phyloP scores from a whole-genome alignment of 2,888 invertebrate species.

The Euclidia mi region DNA sequence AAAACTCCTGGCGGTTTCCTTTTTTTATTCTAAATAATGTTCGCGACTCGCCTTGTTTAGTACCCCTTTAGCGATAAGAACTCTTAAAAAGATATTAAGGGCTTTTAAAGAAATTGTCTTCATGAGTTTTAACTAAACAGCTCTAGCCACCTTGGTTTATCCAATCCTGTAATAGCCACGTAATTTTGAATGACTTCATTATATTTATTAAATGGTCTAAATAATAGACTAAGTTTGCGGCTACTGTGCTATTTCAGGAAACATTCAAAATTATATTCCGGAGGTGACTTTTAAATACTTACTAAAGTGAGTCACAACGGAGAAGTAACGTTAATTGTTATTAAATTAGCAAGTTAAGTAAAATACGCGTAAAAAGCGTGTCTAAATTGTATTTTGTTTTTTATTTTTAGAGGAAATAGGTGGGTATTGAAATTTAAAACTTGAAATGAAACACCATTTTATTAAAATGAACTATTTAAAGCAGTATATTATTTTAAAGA shows the following conservation, averaged over 20 bases:
- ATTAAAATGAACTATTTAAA: too few species aligned
- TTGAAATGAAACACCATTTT: too few species aligned
- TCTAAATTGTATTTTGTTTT: too few species aligned
- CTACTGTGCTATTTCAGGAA: slow-evolving; percentile 15
- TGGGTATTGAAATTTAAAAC: too few species aligned
- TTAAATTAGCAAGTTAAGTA: too few species aligned
- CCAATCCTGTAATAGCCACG: slow-evolving; percentile 38
- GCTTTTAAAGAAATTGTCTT: slow-evolving; percentile 85
- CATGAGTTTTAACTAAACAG: slow-evolving; percentile 59
- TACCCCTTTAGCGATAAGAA: slow-evolving; percentile 84
- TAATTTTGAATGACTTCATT: slow-evolving; percentile 36
- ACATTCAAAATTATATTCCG: slow-evolving; percentile 23
- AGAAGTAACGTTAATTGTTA: too few species aligned
- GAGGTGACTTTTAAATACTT: slow-evolving; percentile 21
- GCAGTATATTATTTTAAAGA: too few species aligned
- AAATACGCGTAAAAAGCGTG: too few species aligned
- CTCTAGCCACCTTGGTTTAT: slow-evolving; percentile 31
- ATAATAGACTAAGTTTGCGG: slow-evolving; percentile 33
- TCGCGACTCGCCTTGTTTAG: slow-evolving; percentile 80
- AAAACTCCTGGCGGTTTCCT: slow-evolving; percentile 77
- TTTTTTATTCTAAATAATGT: slow-evolving; percentile 86
- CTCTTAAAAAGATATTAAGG: slow-evolving; percentile 84
- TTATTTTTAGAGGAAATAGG: too few species aligned
- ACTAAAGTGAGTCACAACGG: too few species aligned
- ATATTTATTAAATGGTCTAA: slow-evolving; percentile 34